phyloP scores from a whole-genome alignment of 2,113 vertebrate genomes.

The Barbus barbus region DNA sequence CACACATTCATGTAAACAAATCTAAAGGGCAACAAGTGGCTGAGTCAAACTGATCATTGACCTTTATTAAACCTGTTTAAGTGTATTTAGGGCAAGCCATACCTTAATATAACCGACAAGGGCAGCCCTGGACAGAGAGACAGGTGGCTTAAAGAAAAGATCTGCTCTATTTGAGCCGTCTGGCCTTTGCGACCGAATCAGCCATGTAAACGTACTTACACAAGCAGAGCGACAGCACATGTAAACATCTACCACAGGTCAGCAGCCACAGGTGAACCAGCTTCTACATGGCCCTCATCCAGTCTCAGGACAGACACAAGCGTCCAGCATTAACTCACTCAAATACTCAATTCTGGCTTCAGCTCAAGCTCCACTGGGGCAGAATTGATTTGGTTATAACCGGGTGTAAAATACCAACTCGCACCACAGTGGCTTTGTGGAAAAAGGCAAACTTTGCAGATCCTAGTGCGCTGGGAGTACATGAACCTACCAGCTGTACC shows the following conservation, averaged over 20 bases:
- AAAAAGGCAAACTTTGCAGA: neutral
- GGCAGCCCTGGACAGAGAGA: slow-evolving; percentile 71
- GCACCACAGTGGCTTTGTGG: neutral
- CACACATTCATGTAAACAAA: slow-evolving; percentile 7
- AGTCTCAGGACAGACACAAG: neutral
- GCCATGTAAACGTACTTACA: slow-evolving; percentile 71
- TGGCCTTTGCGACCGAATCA: slow-evolving; percentile 59
- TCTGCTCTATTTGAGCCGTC: slow-evolving; percentile 71
- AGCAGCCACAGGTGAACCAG: slow-evolving; percentile 9
- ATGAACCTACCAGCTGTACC: neutral
- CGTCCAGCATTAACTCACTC: neutral
- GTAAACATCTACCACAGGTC: neutral
- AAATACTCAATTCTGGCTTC: neutral
- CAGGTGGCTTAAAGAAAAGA: slow-evolving; percentile 74
- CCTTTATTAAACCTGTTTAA: slow-evolving; percentile 59
- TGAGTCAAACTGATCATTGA: slow-evolving; percentile 49
- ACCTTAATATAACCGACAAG: slow-evolving; percentile 70
- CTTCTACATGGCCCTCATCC: neutral
- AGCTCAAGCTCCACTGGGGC: neutral
- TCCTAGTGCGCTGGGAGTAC: neutral
- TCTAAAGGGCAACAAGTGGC: slow-evolving; percentile 36
- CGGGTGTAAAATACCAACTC: neutral
- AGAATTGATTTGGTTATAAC: slow-evolving; percentile 5
- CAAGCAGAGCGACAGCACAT: slow-evolving; percentile 56
- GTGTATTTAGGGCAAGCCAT: slow-evolving; percentile 74